Conservation (phyloP, 37 sponge, comb jelly and placozoan genomes). For the Agelas oroides region DNA sequence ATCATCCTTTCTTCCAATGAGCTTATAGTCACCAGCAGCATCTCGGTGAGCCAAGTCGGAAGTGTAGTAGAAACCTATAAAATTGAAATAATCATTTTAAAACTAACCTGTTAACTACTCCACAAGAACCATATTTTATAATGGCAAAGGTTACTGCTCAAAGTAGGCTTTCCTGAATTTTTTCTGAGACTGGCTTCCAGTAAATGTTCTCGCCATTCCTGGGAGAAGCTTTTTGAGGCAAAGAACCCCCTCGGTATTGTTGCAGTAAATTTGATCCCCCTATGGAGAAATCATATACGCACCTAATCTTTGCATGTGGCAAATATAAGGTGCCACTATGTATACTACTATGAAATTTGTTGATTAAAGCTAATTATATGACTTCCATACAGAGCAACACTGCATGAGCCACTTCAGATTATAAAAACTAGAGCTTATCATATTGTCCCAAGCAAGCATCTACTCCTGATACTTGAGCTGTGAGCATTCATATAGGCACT, state of each 20-base stretch:
- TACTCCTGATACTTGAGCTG: too few relatives aligned
- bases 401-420: too few relatives aligned
- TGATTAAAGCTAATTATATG: too few relatives aligned
- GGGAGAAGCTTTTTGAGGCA: conserved; percentile 74
- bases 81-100: not conserved
- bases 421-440: too few relatives aligned
- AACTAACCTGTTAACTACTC: too few relatives aligned
- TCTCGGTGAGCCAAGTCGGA: not conserved
- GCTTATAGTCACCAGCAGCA: not conserved
- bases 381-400: too few relatives aligned
- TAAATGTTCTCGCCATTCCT: conserved; percentile 78
- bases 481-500: too few relatives aligned
- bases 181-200: conserved; percentile 61
- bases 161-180: conserved; percentile 72
- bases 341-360: too few relatives aligned
- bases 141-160: conserved; percentile 24
- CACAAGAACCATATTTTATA: not conserved
- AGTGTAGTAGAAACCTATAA: not conserved
- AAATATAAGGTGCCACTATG: too few relatives aligned
- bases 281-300: not conserved
- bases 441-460: too few relatives aligned
- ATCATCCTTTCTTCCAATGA: too few relatives aligned
- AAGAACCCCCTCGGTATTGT: conserved; percentile 59
- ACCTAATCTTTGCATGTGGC: too few relatives aligned
- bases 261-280: conserved; percentile 48